These are phyloP conservation scores for Trisateles emortualis DNA, from an alignment of 2,888 invertebrate species.

Conservation along the genomic window DNA sequence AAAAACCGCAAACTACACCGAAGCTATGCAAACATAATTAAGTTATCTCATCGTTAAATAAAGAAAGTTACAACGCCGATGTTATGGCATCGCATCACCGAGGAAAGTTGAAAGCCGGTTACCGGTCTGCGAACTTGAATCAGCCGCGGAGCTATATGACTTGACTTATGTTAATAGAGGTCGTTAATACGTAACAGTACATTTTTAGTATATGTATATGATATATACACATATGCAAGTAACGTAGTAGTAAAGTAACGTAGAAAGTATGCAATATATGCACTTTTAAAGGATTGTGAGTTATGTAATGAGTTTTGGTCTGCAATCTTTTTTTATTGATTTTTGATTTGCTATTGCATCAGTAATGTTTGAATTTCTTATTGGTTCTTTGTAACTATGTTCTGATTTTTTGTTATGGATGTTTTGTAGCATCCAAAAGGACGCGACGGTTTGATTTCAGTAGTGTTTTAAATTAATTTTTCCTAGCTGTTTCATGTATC, in stretches of 20 bases:
- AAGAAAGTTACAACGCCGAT: constrained; percentile 79
- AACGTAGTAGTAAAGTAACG: constrained; percentile 20
- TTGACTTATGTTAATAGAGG: constrained; percentile 55
- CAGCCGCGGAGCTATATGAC: constrained; percentile 50
- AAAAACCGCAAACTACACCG: constrained; percentile 25
- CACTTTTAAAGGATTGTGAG: constrained; percentile 12
- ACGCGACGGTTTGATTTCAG: too few relatives aligned
- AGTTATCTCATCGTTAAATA: constrained; percentile 74
- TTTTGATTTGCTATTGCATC: neutral
- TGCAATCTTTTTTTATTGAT: constrained; percentile 6
- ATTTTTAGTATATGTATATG: constrained; percentile 9
- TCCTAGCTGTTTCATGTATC: too few relatives aligned
- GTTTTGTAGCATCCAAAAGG: too few relatives aligned
- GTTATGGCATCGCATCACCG: constrained; percentile 64
- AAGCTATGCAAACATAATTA: constrained; percentile 55
- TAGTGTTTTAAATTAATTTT: too few relatives aligned
- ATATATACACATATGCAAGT: constrained; percentile 7
- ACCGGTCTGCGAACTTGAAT: constrained; percentile 71
- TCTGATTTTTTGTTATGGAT: too few relatives aligned
- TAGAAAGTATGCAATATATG: constrained; percentile 29
- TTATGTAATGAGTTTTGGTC: constrained; percentile 1
- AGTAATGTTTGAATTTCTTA: too few relatives aligned
- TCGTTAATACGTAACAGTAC: constrained; percentile 40
- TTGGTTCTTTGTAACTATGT: too few relatives aligned
- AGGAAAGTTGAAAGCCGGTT: constrained; percentile 81